A percentile compares a stretch with the other conserved stretches of the same genome.
These are phyloP conservation scores for Aurelia aurita complex sp. Pacific DNA, from an alignment of 30 jellyfish, hydroid and myxozoan species.

Conservation along the genomic window DNA sequence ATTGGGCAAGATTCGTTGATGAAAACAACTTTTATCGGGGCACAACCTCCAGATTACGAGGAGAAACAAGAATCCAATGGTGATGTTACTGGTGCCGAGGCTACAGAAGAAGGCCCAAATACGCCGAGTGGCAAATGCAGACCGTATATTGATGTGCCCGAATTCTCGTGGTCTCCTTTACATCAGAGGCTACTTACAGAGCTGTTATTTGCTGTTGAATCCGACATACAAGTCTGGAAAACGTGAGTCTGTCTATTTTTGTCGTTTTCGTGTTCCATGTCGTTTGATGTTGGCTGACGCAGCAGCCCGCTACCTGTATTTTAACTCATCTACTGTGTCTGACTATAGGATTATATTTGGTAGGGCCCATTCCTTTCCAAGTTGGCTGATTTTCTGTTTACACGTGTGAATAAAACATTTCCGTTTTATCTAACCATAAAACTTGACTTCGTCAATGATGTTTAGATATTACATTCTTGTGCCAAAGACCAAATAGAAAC, in stretches of 20 bases:
- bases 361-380: too few relatives aligned
- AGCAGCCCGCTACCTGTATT: too few relatives aligned
- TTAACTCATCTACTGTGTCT: too few relatives aligned
- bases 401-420: too few relatives aligned
- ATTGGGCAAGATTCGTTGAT: slow-evolving; percentile 29
- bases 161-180: slow-evolving; percentile 88
- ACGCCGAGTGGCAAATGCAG: slow-evolving; percentile 72
- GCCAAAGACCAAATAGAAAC: too few relatives aligned
- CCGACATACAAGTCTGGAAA: slow-evolving; percentile 97
- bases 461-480: too few relatives aligned
- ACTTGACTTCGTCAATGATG: too few relatives aligned
- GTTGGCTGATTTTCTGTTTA: too few relatives aligned
- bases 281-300: too few relatives aligned
- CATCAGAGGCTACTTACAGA: slow-evolving; percentile 95
- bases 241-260: slow-evolving; percentile 65
- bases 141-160: slow-evolving; percentile 94
- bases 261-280: too few relatives aligned
- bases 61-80: slow-evolving; percentile 5
- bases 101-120: slow-evolving; percentile 16
- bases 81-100: not conserved
- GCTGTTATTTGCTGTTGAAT: slow-evolving; percentile 84
- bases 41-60: slow-evolving; percentile 15
- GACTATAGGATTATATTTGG: too few relatives aligned
- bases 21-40: slow-evolving; percentile 57
- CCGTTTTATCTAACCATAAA: too few relatives aligned